Percentiles rank a stretch among this genome's conserved stretches.
phyloP scores from a whole-genome alignment of 2,888 invertebrate genomes.

The Cheilosia vulpina region DNA sequence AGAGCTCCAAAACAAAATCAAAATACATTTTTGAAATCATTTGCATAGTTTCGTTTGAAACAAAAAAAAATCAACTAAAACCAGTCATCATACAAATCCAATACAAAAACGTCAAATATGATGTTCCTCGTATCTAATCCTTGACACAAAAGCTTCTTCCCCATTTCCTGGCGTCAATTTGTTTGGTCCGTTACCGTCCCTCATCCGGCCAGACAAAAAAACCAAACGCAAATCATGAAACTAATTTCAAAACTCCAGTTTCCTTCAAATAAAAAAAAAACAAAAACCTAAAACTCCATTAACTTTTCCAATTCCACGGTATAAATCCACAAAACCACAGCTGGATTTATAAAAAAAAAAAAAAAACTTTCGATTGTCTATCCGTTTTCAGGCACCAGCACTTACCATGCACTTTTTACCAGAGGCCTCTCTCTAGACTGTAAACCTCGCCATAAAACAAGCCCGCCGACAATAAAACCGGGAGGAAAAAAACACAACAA shows the following conservation, averaged over 20 bases:
- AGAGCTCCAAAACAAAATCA: too few species aligned
- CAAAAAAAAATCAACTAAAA: too few species aligned
- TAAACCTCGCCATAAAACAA: slow-evolving; percentile 8
- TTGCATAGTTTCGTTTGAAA: too few species aligned
- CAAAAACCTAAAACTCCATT: slow-evolving; percentile 43
- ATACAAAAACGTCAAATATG: too few species aligned
- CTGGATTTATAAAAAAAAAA: background rate
- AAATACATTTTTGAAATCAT: too few species aligned
- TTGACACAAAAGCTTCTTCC: too few species aligned
- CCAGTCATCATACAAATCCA: too few species aligned
- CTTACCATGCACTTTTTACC: slow-evolving; percentile 1
- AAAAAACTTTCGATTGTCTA: background rate
- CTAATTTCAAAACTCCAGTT: slow-evolving; percentile 39
- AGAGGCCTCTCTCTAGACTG: slow-evolving; percentile 16
- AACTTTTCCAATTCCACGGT: slow-evolving; percentile 42
- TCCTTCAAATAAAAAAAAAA: background rate
- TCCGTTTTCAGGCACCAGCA: slow-evolving; percentile 17
- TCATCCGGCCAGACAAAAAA: background rate
- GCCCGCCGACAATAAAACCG: slow-evolving; percentile 8
- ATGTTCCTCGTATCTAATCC: too few species aligned
- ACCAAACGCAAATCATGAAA: slow-evolving; percentile 31
- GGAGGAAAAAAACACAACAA: background rate
- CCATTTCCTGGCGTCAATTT: background rate
- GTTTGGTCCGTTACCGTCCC: too few species aligned
- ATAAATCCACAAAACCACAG: slow-evolving; percentile 38